phyloP scores from a whole-genome alignment of 2,113 vertebrate genomes.

The Odocoileus virginianus region DNA sequence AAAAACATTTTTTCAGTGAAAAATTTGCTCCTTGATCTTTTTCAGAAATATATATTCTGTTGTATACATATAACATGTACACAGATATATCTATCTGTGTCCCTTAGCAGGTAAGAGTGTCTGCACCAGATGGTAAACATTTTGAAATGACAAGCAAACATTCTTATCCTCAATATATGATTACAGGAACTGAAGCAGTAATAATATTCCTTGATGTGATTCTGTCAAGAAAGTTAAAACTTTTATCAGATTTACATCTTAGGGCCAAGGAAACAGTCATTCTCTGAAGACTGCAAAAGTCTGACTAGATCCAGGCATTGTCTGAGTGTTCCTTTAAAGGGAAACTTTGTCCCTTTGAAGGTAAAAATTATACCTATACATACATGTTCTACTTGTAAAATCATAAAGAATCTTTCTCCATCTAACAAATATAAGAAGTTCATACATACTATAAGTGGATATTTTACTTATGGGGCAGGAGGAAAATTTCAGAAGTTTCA shows the following conservation, averaged over 20 bases:
- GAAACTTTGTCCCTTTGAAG: not conserved
- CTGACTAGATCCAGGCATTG: not conserved
- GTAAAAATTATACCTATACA: not conserved
- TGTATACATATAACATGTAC: not conserved
- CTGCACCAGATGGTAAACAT: not conserved
- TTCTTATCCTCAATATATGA: not conserved
- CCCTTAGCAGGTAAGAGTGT: not conserved
- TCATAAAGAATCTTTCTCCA: not conserved
- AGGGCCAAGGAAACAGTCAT: not conserved
- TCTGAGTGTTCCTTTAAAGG: not conserved
- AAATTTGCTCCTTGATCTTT: not conserved
- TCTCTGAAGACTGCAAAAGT: not conserved
- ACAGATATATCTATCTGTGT: not conserved
- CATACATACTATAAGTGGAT: not conserved
- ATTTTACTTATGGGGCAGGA: not conserved
- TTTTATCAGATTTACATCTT: not conserved
- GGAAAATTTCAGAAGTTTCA: not conserved
- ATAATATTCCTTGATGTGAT: not conserved
- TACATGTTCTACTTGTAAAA: not conserved
- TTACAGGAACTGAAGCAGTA: not conserved
- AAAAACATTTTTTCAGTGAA: not conserved
- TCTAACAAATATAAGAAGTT: not conserved
- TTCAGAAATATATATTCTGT: not conserved
- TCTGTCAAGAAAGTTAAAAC: constrained; percentile 4
- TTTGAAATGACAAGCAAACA: not conserved